Conservation (phyloP, 2,113 vertebrate genomes). For the Eulemur macaco region DNA sequence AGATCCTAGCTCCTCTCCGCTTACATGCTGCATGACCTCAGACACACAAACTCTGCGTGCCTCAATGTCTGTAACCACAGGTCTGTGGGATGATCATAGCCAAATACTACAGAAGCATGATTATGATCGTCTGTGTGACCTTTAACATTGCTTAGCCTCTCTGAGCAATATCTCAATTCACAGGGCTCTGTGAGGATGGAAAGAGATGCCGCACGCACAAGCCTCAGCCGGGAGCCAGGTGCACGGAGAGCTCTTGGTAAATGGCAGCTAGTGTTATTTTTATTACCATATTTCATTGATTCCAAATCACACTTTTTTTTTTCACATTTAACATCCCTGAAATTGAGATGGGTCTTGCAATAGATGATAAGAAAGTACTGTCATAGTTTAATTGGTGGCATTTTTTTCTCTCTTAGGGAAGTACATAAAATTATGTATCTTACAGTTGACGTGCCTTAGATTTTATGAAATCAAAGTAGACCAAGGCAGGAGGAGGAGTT, state of each 20-base stretch:
- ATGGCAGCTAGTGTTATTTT: neutral
- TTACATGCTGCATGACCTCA: neutral
- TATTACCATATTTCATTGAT: conserved; percentile 57
- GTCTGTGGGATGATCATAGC: neutral
- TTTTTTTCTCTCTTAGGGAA: conserved; percentile 52
- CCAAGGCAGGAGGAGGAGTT: neutral
- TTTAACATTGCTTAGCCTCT: neutral
- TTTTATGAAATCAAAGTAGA: conserved; percentile 37
- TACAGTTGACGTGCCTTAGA: neutral
- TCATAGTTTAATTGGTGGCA: conserved; percentile 66
- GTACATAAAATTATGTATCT: conserved; percentile 44
- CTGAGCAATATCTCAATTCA: neutral
- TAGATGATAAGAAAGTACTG: conserved; percentile 64
- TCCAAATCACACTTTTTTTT: conserved; percentile 41
- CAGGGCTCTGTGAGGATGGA: neutral
- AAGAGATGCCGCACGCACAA: rapidly evolving
- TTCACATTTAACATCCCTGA: conserved; percentile 59
- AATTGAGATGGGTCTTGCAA: conserved; percentile 65
- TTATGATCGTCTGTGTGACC: neutral
- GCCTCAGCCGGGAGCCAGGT: neutral
- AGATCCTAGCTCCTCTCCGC: neutral
- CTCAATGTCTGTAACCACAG: neutral
- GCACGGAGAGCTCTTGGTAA: neutral
- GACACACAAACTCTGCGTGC: neutral
- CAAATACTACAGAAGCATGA: neutral